Evolutionary conservation across 2,888 invertebrate genomes (phyloP).

Genomic region (Pyrrhosoma nymphula): DNA sequence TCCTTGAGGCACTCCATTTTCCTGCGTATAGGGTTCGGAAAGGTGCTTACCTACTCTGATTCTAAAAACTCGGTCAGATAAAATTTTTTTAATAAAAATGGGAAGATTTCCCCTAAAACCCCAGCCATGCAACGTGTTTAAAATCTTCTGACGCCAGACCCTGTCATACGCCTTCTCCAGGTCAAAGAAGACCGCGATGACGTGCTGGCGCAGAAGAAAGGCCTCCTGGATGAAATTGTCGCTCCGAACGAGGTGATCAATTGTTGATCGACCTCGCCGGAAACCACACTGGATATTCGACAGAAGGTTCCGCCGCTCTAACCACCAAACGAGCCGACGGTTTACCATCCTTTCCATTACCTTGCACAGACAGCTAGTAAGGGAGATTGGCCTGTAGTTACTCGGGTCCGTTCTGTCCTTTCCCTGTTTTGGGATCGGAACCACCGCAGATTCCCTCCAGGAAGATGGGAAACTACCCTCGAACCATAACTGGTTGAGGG

Average conservation of each 20-base stretch:
- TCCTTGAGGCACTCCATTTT: slow-evolving; percentile 69
- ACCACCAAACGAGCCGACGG: slow-evolving; percentile 71
- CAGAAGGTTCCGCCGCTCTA: slow-evolving; percentile 71
- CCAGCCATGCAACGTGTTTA: slow-evolving; percentile 66
- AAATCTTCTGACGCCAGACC: slow-evolving; percentile 70
- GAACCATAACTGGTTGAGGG: background rate
- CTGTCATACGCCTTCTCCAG: slow-evolving; percentile 70
- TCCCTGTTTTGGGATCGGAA: slow-evolving; percentile 50
- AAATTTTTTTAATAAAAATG: too few relatives aligned
- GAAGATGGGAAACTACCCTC: background rate
- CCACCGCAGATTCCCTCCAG: background rate
- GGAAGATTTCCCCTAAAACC: slow-evolving; percentile 69
- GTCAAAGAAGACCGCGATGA: slow-evolving; percentile 72
- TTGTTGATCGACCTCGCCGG: background rate
- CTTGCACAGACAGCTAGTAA: background rate
- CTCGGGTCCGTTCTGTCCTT: slow-evolving; percentile 44
- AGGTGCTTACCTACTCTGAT: slow-evolving; percentile 44
- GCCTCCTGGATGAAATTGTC: slow-evolving; percentile 71
- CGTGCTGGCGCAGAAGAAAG: slow-evolving; percentile 71
- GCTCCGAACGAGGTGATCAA: slow-evolving; percentile 53
- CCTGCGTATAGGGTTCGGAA: slow-evolving; percentile 25
- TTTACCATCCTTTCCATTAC: slow-evolving; percentile 71
- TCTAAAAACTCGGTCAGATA: slow-evolving; percentile 40
- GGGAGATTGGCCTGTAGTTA: slow-evolving; percentile 72
- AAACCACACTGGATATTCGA: slow-evolving; percentile 68